Base-by-base conservation (phyloP, 1,140 invertebrate species). In the Hydropsyche tenuis region DNA sequence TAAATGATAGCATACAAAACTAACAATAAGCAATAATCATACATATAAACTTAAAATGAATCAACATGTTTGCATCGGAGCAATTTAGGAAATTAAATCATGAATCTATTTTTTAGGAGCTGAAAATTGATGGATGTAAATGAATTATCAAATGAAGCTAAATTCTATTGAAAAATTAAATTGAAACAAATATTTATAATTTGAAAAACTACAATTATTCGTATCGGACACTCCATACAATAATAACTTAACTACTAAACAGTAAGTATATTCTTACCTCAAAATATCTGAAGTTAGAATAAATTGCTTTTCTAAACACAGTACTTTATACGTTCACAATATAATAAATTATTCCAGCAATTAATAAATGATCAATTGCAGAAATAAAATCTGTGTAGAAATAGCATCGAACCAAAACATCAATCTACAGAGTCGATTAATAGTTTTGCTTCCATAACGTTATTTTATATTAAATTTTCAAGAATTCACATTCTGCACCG, bases 41-140 rank as follows among this genome's bases (percentile, higher is more conserved):
- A 60, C 43, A n/a, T 3, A 60, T 63, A 72, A 73, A 71, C 72
- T 76, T 76, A 76, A 76, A 76, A 76, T 46, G 70, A 76, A 73
- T 62, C 64, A 76, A 76, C 75, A 76, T 51, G n/a, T 16, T 51
- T 20, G 18, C 30, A 9, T 37, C 30, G 30, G 30, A 37, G 30
- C 9, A 37, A n/a, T n/a, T n/a, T 37, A 9, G 9, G 9, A 37
- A 9, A 51, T n/a, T n/a, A n/a, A n/a, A n/a, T n/a, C n/a, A n/a
- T n/a, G n/a, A n/a, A n/a, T n/a, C n/a, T n/a, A n/a, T n/a, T n/a
- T n/a, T n/a, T n/a, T n/a, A n/a, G n/a, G n/a, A n/a, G n/a, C n/a
- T n/a, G n/a, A n/a, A n/a, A n/a, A n/a, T n/a, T n/a, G n/a, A n/a
- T n/a, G n/a, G n/a, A n/a, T n/a, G n/a, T n/a, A n/a, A n/a, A n/a